Evolutionary conservation across 2,888 invertebrate genomes (phyloP), one percentile per base, ranked within the genome.

Genomic region (Hermaeophaga mercurialis): DNA sequence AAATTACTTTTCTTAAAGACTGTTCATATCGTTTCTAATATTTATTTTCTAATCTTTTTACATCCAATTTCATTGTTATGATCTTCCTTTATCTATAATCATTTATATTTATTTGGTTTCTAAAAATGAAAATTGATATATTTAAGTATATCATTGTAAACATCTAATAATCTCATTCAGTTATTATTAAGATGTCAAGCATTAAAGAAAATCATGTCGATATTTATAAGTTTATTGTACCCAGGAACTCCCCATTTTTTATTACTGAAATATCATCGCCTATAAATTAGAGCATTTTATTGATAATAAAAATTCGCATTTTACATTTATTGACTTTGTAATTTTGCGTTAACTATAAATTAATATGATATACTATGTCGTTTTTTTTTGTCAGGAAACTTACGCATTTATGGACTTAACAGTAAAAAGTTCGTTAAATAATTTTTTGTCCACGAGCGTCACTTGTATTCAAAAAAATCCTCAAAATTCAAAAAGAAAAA

Each of bases 301-400:
- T 14, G 24, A 14, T 26, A 26, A 43, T 43, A 43, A 43, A 43
- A 43, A 43, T 24, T 43, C 43, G 43, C 24, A 24, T 26, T 24
- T 24, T 43, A 24, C 43, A 43, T 43, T 43, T 24, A 12, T 12
- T 43, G 5, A 24, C 24, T 14, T 9, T 26, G 43, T 24, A 24
- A 43, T 43, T 43, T 24, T 26, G 24, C 43, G 14, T 36, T 26
- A 43, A 43, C 43, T 43, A 43, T 43, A 43, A 43, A 43, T 43
- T 43, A 43, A 24, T 43, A 43, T 26, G 43, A 43, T 43, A 43
- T 43, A 43, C 43, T 14, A 15, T 43, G 26, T 43, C 43, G 43
- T 43, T 43, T 24, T 26, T n/a, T n/a, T n/a, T n/a, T 43, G 43
- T 43, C 43, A 43, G 11, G 9, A 12, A 36, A 8, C 8, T 9